Percentiles rank a stretch among this genome's conserved stretches.
phyloP scores from a whole-genome alignment of 1,140 invertebrate genomes.

The Brachionus plicatilis region DNA sequence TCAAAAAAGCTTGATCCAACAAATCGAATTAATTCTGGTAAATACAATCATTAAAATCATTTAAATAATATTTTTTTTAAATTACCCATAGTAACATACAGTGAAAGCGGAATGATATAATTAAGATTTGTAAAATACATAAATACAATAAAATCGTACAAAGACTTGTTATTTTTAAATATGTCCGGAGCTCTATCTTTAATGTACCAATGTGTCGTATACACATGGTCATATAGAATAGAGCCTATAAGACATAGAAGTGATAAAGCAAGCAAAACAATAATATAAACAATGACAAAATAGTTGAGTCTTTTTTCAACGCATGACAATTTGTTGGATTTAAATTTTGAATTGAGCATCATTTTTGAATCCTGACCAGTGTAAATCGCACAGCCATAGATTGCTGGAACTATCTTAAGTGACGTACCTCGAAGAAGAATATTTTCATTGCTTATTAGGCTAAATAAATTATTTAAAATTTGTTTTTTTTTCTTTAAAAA shows the following conservation, averaged over 20 bases:
- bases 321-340: conserved; percentile 71
- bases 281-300: conserved; percentile 15
- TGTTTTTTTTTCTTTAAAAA: not conserved
- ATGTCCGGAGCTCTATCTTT: not conserved
- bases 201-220: conserved; percentile 17
- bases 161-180: not conserved
- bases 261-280: not conserved
- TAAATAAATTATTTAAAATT: conserved; percentile 43
- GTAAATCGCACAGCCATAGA: conserved; percentile 68
- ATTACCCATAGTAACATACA: conserved; percentile 38
- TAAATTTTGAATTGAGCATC: conserved; percentile 72
- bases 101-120: conserved; percentile 37
- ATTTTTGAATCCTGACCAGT: conserved; percentile 78
- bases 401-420: conserved; percentile 72
- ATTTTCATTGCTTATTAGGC: conserved; percentile 69
- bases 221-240: not conserved
- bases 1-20: conserved; percentile 30
- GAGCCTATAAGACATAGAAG: conserved; percentile 14
- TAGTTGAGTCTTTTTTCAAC: conserved; percentile 63
- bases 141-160: conserved; percentile 26
- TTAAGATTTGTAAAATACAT: conserved; percentile 30
- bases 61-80: not conserved
- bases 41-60: not conserved
- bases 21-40: not conserved
- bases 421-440: conserved; percentile 70